These are phyloP conservation scores for Diorhabda sublineata DNA, from an alignment of 1,140 invertebrate species.

Conservation along the genomic window DNA sequence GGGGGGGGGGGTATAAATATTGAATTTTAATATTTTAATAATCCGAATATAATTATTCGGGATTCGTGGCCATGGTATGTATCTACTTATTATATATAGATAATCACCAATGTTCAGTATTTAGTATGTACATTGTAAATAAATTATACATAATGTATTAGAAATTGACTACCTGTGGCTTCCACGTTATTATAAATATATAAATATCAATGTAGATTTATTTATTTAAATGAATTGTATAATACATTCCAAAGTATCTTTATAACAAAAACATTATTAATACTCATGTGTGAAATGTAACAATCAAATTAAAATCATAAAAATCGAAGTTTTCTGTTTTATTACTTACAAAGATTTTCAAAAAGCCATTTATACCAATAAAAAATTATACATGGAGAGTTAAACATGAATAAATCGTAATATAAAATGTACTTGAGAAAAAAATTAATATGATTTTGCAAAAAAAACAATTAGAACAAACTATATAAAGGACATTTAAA, in stretches of 20 bases:
- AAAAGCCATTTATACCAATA: too few relatives aligned
- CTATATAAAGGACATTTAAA: too few relatives aligned
- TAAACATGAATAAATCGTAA: too few relatives aligned
- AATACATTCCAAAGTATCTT: slow-evolving; percentile 30
- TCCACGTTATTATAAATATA: slow-evolving; percentile 20
- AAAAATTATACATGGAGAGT: too few relatives aligned
- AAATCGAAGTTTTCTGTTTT: too few relatives aligned
- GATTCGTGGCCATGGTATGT: slow-evolving; percentile 26
- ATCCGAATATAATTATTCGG: slow-evolving; percentile 14
- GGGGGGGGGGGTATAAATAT: background rate
- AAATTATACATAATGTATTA: slow-evolving; percentile 23
- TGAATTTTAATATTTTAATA: too few relatives aligned
- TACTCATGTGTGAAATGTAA: slow-evolving; percentile 21
- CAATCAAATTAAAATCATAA: too few relatives aligned
- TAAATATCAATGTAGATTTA: slow-evolving; percentile 23
- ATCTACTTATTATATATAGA: slow-evolving; percentile 12
- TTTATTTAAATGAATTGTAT: slow-evolving; percentile 27
- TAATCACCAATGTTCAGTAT: slow-evolving; percentile 28
- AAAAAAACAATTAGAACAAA: too few relatives aligned
- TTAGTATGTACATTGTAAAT: slow-evolving; percentile 25
- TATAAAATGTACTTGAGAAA: too few relatives aligned
- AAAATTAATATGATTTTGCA: too few relatives aligned
- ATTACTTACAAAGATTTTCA: too few relatives aligned
- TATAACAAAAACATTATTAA: slow-evolving; percentile 25
- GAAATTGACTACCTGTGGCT: slow-evolving; percentile 23